phyloP scores from a whole-genome alignment of 2,797 vertebrate species.

The Enteromius treurensis region DNA sequence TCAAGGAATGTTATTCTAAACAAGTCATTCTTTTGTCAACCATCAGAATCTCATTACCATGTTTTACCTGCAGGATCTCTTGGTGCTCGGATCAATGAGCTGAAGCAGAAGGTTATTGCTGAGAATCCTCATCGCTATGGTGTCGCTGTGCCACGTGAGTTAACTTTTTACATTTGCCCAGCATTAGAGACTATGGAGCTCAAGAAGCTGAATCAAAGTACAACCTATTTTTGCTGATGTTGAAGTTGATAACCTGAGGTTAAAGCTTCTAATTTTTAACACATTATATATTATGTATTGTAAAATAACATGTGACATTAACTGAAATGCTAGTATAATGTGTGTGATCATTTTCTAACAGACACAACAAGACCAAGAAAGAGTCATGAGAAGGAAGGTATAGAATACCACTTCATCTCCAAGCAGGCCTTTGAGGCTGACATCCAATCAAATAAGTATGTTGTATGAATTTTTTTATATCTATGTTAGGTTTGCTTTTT shows the following conservation, averaged over 20 bases:
- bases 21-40: background rate
- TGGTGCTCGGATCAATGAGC: constrained; percentile 86
- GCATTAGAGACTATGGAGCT: background rate
- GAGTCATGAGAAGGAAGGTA: constrained; percentile 89
- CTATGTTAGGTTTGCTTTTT: background rate
- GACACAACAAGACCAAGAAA: constrained; percentile 91
- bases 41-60: background rate
- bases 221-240: background rate
- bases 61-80: constrained; percentile 80
- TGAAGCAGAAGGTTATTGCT: constrained; percentile 91
- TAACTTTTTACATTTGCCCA: background rate
- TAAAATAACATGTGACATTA: background rate
- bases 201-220: constrained; percentile 4
- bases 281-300: background rate
- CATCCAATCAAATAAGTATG: constrained; percentile 88
- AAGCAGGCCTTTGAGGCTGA: constrained; percentile 89
- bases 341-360: constrained; percentile 59
- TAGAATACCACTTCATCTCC: constrained; percentile 93
- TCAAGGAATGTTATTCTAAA: background rate
- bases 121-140: constrained; percentile 88
- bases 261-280: background rate
- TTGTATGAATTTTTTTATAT: constrained; percentile 32
- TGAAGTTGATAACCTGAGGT: background rate
- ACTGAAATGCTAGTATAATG: background rate
- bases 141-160: constrained; percentile 93